A percentile compares a stretch with the other conserved stretches of the same genome.
phyloP scores from a whole-genome alignment of 2,113 vertebrate species.

The Prionailurus viverrinus region DNA sequence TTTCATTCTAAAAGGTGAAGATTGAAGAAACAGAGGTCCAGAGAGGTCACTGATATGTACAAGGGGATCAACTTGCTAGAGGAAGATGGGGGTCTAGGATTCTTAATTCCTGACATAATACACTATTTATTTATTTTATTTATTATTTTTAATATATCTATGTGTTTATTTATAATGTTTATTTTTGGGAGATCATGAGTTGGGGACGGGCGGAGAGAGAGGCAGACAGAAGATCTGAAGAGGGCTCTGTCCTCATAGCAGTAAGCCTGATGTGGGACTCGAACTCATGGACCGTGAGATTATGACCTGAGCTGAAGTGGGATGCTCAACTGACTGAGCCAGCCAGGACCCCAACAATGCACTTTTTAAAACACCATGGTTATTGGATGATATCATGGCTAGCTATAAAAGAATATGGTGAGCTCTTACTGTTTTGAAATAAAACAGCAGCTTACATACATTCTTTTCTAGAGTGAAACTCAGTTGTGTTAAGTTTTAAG shows the following conservation, averaged over 20 bases:
- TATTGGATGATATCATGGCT: not conserved
- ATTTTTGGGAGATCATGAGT: no score
- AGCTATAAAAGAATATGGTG: not conserved
- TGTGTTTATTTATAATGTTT: no score
- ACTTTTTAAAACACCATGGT: not conserved
- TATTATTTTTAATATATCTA: no score
- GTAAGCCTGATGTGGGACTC: no score
- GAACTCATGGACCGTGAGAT: no score
- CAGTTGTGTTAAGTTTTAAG: not conserved
- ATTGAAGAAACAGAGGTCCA: not conserved
- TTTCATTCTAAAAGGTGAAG: not conserved
- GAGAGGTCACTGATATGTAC: not conserved
- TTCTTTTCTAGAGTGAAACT: conserved; percentile 11
- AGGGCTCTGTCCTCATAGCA: no score
- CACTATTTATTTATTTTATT: not conserved
- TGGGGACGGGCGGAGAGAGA: no score
- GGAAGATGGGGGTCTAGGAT: no score
- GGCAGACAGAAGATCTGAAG: no score
- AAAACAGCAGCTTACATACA: not conserved
- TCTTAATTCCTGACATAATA: not conserved
- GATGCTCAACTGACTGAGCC: no score
- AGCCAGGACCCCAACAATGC: no score
- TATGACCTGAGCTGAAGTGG: no score
- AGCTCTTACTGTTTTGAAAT: conserved; percentile 20
- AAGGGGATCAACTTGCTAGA: not conserved